Percentiles rank a stretch among this genome's conserved stretches.
phyloP scores from a whole-genome alignment of 2,888 invertebrate genomes.

The Cancer borealis region DNA sequence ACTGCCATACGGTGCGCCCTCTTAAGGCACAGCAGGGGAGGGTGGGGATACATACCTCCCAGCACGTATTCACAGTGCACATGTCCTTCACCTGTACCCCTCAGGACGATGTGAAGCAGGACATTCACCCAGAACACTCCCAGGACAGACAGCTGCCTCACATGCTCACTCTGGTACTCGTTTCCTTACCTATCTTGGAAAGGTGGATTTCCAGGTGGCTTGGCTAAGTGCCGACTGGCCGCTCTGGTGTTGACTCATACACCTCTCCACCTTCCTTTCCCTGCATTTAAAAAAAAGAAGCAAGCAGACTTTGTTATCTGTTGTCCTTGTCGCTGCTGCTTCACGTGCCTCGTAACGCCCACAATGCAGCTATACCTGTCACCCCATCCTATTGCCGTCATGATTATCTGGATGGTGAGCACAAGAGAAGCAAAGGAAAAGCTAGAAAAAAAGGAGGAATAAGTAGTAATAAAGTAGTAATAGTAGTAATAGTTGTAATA shows the following conservation, averaged over 20 bases:
- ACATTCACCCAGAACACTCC: not conserved
- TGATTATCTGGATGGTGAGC: not conserved
- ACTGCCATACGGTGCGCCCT: not conserved
- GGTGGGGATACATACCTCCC: not conserved
- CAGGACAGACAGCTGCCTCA: not conserved
- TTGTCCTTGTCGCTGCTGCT: not conserved
- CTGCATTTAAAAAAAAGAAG: not conserved
- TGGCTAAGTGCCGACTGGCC: not conserved
- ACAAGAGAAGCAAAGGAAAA: not conserved
- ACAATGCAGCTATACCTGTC: not conserved
- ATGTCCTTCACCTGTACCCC: slow-evolving; percentile 3
- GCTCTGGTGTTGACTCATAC: not conserved
- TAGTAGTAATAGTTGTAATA: no score
- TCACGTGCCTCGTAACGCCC: not conserved
- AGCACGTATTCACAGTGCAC: not conserved
- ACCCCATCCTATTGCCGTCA: not conserved
- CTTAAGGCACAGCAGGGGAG: not conserved
- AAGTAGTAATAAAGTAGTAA: not conserved
- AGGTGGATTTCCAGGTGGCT: not conserved
- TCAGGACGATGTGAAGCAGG: not conserved
- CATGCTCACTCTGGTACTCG: not conserved
- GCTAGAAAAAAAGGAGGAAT: not conserved
- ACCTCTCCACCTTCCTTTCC: not conserved
- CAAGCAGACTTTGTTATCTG: not conserved
- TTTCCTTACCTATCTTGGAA: not conserved